A percentile compares a stretch with the other conserved stretches of the same genome.
These are phyloP conservation scores for Drosophila dives DNA, from an alignment of 2,888 invertebrate species.

Conservation along the genomic window DNA sequence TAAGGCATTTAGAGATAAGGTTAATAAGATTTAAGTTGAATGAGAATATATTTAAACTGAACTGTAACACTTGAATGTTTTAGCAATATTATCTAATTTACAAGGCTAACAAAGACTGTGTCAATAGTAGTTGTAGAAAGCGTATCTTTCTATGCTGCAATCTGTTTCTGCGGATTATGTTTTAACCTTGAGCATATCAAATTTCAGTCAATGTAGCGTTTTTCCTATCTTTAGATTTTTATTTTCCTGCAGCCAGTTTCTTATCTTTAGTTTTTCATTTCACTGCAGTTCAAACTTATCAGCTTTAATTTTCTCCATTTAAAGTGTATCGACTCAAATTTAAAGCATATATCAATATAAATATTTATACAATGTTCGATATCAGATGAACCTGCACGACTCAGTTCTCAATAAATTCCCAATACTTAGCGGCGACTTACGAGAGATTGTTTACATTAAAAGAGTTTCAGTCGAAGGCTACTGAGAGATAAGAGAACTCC, in stretches of 20 bases:
- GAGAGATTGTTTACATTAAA: constrained; percentile 16
- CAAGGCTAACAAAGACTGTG: not conserved
- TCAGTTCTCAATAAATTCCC: constrained; percentile 2
- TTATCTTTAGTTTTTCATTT: constrained; percentile 13
- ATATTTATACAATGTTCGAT: constrained; percentile 39
- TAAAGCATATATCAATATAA: constrained; percentile 11
- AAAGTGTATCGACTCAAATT: not conserved
- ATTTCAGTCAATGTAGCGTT: constrained; percentile 8
- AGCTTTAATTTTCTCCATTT: not conserved
- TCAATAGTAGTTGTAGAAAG: not conserved
- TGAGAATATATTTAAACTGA: not conserved
- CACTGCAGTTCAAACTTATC: constrained; percentile 19
- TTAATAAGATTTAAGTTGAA: not conserved
- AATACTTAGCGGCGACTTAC: not conserved
- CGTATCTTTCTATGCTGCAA: not conserved
- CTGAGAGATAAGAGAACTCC: constrained; percentile 28
- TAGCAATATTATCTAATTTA: not conserved
- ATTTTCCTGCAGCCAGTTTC: constrained; percentile 9
- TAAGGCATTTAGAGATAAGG: not conserved
- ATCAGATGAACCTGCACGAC: not conserved
- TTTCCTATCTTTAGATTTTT: constrained; percentile 15
- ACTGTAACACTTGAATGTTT: not conserved
- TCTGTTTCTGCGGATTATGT: constrained; percentile 4
- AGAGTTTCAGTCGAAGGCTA: not conserved
- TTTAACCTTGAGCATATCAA: constrained; percentile 4